These are phyloP conservation scores for Sebastes variabilis DNA, from an alignment of 2,797 vertebrate species.

Conservation along the genomic window DNA sequence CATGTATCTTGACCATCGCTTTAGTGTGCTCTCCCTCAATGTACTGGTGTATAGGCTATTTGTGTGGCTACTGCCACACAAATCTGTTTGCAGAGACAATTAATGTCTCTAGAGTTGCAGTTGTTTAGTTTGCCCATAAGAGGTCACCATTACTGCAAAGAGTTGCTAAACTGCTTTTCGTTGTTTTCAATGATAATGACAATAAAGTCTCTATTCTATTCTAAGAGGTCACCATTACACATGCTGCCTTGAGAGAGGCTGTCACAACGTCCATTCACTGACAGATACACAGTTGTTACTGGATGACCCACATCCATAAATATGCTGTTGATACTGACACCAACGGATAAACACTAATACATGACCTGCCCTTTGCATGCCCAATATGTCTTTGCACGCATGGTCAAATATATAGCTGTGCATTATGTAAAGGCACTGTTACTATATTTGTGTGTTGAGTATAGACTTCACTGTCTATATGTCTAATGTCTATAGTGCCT, in stretches of 20 bases:
- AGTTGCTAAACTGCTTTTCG: too few species aligned
- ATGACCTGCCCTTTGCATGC: neutral
- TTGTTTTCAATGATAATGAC: too few species aligned
- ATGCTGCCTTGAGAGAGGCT: neutral
- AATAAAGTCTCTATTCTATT: too few species aligned
- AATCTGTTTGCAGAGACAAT: neutral
- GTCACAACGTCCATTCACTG: neutral
- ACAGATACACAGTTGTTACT: neutral
- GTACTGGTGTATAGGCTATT: neutral
- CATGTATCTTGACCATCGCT: neutral
- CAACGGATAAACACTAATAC: neutral
- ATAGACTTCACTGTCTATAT: neutral
- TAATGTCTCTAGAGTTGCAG: neutral
- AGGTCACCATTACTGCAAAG: neutral
- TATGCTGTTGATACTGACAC: slow-evolving; percentile 42
- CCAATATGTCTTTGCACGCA: neutral
- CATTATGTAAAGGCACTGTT: slow-evolving; percentile 15
- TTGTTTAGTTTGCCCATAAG: slow-evolving; percentile 36
- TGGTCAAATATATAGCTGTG: neutral
- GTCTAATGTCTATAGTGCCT: neutral
- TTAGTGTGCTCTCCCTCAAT: neutral
- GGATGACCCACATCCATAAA: slow-evolving; percentile 10
- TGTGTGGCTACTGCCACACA: neutral
- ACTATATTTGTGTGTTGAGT: neutral
- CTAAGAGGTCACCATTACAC: neutral